Base-by-base conservation (phyloP, 2,888 invertebrate species). In the Heliconius ethilla region DNA sequence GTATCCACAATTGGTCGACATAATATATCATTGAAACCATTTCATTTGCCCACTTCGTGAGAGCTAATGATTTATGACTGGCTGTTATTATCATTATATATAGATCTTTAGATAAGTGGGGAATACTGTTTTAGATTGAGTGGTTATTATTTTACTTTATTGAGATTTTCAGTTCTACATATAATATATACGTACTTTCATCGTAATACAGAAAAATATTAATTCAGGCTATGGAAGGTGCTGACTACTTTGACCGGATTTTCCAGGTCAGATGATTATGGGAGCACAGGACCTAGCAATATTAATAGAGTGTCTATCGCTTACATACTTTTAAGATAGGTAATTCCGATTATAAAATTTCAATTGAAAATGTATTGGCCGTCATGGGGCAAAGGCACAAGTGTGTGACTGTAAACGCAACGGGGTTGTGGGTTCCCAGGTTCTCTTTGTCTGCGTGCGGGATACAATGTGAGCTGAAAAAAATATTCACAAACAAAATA, bases 51-150 rank as follows among this genome's bases (percentile, higher is more conserved):
- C 62, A 65, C 51, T 72, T 65, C 59, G 63, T 69, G 76, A 79
- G 75, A 77, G 77, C 75, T 73, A 73, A 69, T 78, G 79, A 78
- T 79, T 79, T 76, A 76, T 79, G 73, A 73, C 69, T 66, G 66
- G 7, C n/a, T 51, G 22, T n/a, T 51, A 29, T 22, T n/a, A 3
- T 29, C 11, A 40, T 40, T 27, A 62, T 40, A 59, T 33, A 6
- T 40, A 73, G 40, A 62, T 59, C 18, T 63, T 25, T n/a, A 40
- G 51, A 27, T 27, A 70, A 70, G 51, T 29, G 3, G 65, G 3
- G 40, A 15, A 25, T 67, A 67, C 11, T 6, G 37, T 37, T 67
- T 67, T 37, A n/a, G 22, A 5, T 22, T 22, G 9, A 33, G n/a
- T 22, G 11, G 33, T 66, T n/a, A 7, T 66, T 29, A 33, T n/a